Conservation (phyloP, 2,888 invertebrate genomes). For the Nycteola revayana region DNA sequence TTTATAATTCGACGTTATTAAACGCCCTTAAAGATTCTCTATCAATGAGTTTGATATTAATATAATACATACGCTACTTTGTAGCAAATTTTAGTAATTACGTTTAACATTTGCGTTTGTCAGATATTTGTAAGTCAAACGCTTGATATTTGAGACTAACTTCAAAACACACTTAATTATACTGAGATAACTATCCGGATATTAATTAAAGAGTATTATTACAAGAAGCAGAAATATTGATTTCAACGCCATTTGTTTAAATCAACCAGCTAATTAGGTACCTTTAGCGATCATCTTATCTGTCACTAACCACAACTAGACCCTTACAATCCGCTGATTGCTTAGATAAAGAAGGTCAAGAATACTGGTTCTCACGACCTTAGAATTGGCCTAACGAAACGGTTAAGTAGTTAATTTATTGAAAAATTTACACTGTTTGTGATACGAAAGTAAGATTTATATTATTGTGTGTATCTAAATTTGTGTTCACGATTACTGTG, state of each 20-base stretch:
- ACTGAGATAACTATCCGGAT: too few species aligned
- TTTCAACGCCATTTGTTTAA: conserved; percentile 16
- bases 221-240: conserved; percentile 9
- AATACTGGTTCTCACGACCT: conserved; percentile 27
- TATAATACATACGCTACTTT: conserved; percentile 3
- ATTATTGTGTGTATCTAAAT: conserved; percentile 26
- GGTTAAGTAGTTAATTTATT: conserved; percentile 28
- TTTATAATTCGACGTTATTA: conserved; percentile 45
- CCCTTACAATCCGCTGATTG: conserved; percentile 18
- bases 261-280: conserved; percentile 24
- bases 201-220: too few species aligned
- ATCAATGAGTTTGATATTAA: conserved; percentile 18
- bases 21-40: conserved; percentile 31
- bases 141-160: background rate
- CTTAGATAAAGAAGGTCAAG: conserved; percentile 9
- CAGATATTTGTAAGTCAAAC: conserved; percentile 5
- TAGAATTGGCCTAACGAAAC: conserved; percentile 27
- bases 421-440: conserved; percentile 27
- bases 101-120: too few species aligned
- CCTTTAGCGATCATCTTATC: conserved; percentile 35
- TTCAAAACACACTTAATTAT: too few species aligned
- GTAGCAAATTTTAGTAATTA: conserved; percentile 15
- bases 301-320: conserved; percentile 19
- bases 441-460: conserved; percentile 29
- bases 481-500: too few species aligned